Evolutionary conservation across 2,888 invertebrate species (phyloP).

Genomic region (Amphipyra berbera): DNA sequence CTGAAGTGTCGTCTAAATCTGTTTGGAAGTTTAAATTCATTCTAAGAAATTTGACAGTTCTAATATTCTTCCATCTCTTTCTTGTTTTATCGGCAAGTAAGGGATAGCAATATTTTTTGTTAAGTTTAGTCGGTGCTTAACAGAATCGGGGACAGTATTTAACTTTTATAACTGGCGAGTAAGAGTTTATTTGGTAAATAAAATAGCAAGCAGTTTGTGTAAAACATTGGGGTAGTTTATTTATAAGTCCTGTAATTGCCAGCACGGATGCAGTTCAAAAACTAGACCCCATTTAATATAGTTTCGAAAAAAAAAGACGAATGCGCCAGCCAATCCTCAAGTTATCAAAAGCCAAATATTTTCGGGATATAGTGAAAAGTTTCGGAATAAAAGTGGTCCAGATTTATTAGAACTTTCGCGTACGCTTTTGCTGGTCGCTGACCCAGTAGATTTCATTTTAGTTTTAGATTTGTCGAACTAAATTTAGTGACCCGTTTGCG

Average conservation of each 20-base stretch:
- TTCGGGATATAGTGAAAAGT: constrained; percentile 30
- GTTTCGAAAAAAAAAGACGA: constrained; percentile 22
- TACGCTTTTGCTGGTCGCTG: constrained; percentile 22
- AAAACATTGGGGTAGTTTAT: not conserved
- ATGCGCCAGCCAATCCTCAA: constrained; percentile 14
- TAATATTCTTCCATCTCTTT: too few relatives aligned
- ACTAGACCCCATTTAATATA: constrained; percentile 17
- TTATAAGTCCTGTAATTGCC: not conserved
- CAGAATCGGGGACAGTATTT: too few relatives aligned
- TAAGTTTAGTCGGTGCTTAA: too few relatives aligned
- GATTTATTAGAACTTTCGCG: constrained; percentile 49
- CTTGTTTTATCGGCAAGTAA: too few relatives aligned
- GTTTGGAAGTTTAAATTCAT: too few relatives aligned
- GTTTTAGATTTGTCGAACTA: constrained; percentile 11
- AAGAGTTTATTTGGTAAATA: too few relatives aligned
- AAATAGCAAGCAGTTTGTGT: not conserved
- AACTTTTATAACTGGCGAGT: too few relatives aligned
- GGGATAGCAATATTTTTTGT: too few relatives aligned
- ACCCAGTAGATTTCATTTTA: constrained; percentile 39
- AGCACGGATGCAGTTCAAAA: constrained; percentile 1
- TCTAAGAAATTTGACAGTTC: too few relatives aligned
- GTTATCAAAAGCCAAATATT: constrained; percentile 39
- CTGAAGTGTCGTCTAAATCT: too few relatives aligned
- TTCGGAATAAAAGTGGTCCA: constrained; percentile 38
- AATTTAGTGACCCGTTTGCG: constrained; percentile 6